Base-by-base conservation (phyloP, 2,888 invertebrate species). In the Lochmaea capreae region DNA sequence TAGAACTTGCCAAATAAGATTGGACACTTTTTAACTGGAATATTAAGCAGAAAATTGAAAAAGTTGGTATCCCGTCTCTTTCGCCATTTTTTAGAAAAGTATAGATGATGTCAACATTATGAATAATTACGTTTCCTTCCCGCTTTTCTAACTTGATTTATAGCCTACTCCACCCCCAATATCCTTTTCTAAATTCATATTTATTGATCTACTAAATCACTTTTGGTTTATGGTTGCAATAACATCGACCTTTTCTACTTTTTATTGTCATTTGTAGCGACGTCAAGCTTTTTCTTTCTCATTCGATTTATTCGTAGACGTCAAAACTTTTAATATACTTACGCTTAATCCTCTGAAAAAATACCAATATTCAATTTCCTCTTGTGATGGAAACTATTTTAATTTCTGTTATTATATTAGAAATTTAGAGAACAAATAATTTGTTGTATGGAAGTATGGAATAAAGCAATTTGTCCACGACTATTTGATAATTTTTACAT, bases 121-220 rank as follows among this genome's bases (percentile, higher is more conserved):
- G 77, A 77, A 77, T 77, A 76, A 77, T 77, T 76, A 77, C 76
- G 68, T 74, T 74, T 72, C 74, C 73, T 65, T 72, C 72, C 69
- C 72, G 76, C 73, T 72, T 77, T 67, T 73, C 71, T 77, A 74
- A 76, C 69, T 74, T 77, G 77, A 77, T 76, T 77, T 76, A 76
- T 76, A 22, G 69, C 57, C 61, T 42, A 69, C 66, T 71, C 71
- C 73, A 71, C 73, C 73, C 52, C 71, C 67, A 67, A 72, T 72
- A 70, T 76, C 76, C 74, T 76, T 76, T 77, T 73, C 71, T 71
- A 76, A 76, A 77, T 76, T 76, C 74, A 73, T 74, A 76, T 77
- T 77, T 73, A 77, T 77, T 71, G 76, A 77, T 77, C 76, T 63
- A 69, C 73, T 74, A 76, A 74, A 77, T 77, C 76, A 77, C 69